Evolutionary conservation across 2,113 vertebrate genomes (phyloP), one percentile per base, ranked within the genome.

Genomic region (Glareola pratincola): DNA sequence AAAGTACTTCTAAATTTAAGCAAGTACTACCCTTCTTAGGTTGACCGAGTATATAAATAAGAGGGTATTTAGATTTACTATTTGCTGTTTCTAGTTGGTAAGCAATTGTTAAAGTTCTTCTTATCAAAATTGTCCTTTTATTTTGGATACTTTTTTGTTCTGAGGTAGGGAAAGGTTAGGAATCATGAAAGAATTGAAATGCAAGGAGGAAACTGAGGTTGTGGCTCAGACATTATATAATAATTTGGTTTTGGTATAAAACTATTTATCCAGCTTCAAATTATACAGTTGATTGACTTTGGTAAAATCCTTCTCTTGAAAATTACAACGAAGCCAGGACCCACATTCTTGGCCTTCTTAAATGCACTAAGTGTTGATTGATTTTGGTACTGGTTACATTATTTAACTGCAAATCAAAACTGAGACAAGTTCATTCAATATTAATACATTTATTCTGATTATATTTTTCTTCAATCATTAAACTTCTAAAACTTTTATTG

Each of bases 171-270:
- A 92, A 73, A 34, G 21, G 39, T 60, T 83, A 95, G 57, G 26
- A 85, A 92, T 20, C 50, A 90, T n/a, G 36, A 76, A 85, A 63
- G 15, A 92, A 94, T 1, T 68, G 34, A 92, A 94, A 95, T 69
- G 56, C 71, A 75, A 64, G 53, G 43, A 88, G 87, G 87, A 93
- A 94, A 88, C 27, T 62, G 74, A 93, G 77, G 81, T 83, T 96
- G 78, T 73, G 92, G 74, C 20, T 85, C 66, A 95, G 94, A 96
- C 81, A 43, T 94, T 90, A 93, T 79, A 73, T 66, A 96, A 91
- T 68, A 69, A 88, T 76, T 73, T 88, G 63, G 66, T 93, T 78
- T 79, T 50, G 53, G 32, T 23, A 90, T 69, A 91, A 88, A 88
- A 60, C 24, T 50, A 51, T 64, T 85, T 82, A 76, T 79, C 12